Evolutionary conservation across 2,113 vertebrate genomes (phyloP), one percentile per base, ranked within the genome.

Genomic region (Arizona elegans): DNA sequence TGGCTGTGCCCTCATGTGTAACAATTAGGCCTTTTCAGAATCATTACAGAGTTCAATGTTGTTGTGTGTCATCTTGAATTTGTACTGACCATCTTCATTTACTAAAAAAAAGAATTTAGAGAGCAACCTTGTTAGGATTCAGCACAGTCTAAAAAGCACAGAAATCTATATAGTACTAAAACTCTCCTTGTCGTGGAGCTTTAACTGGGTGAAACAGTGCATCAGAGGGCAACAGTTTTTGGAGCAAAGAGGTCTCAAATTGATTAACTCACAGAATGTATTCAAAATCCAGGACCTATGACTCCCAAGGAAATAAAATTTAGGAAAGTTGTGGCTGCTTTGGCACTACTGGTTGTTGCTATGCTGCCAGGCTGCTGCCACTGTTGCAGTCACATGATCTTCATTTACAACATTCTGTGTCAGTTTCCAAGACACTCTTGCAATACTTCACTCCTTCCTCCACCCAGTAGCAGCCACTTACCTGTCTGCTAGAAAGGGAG

Each of bases 11-110:
- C 15, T 8, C 23, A 24, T 29, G 59, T 87, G 54, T 58, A 92
- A 89, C 53, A 92, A 59, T 92, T 26, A 90, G 47, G 55, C 75
- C 2, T 8, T 47, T 56, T 29, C 24, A 8, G 5, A 54, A 38
- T 85, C 53, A 58, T 89, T 87, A n/a, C 86, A 87, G 52, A 75
- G 56, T 55, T 91, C 47, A 53, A 47, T 91, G 55, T 26, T 55
- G 24, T 91, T 93, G 19, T 43, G 17, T 91, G 38, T 81, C 92
- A 75, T 52, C 56, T 29, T 90, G 38, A 59, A 90, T 92, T 90
- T 93, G 90, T 26, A 88, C 47, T 75, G 70, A 56, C 53, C 52
- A 8, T 55, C 52, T 75, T 24, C 86, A 81, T 38, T 91, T n/a
- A 81, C 86, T 56, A 81, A 33, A 55, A 56, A 65, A 38, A 26